These are phyloP conservation scores for Bombyx mori DNA, from an alignment of 1,140 invertebrate genomes.

Conservation along the genomic window ASM3026992v2 NC_085124.1:5505501-5506000, in stretches of 20 bases:
- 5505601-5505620: constrained; percentile 52
- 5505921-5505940: constrained; percentile 82
- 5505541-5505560: constrained; percentile 47
- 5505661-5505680: constrained; percentile 35
- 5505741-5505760: constrained; percentile 38
- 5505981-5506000: constrained; percentile 67
- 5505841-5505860: constrained; percentile 56
- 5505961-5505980: constrained; percentile 68
- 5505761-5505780: constrained; percentile 47
- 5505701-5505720: constrained; percentile 50
- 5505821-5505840: constrained; percentile 28
- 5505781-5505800: constrained; percentile 34
- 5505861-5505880: constrained; percentile 71
- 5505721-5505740: constrained; percentile 54
- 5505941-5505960: constrained; percentile 77
- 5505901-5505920: constrained; percentile 83
- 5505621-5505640: constrained; percentile 46
- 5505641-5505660: constrained; percentile 43
- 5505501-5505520: constrained; percentile 77
- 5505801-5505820: constrained; percentile 30
- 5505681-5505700: constrained; percentile 51
- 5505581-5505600: constrained; percentile 59
- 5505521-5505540: constrained; percentile 77
- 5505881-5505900: constrained; percentile 87
- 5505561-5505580: constrained; percentile 43